Base-by-base conservation (phyloP, 2,888 invertebrate genomes). In the Matsumyia berberina region DNA sequence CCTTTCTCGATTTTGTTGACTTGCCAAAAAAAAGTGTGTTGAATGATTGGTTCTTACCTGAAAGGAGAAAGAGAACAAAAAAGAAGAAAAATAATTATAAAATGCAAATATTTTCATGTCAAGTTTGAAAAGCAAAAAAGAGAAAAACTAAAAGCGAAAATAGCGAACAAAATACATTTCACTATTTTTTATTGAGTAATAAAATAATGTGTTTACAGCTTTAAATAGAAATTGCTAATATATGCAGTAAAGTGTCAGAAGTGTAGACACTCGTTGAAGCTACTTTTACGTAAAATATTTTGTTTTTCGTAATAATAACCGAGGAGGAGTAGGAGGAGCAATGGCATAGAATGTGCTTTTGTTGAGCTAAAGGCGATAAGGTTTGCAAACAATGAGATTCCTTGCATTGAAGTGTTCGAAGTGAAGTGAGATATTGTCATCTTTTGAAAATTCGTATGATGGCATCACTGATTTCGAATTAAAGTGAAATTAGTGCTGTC, bases 31-130 rank as follows among this genome's bases (percentile, higher is more conserved):
- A 51, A 44, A 7, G 17, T 49, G 35, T n/a, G 35, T 24, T 42
- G 37, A 12, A 17, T 8, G 7, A 49, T 76, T 12, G 49, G 11
- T 39, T 80, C 80, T 85, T 80, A 85, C 85, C 85, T 85, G 85
- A 39, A 85, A 85, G 11, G 44, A 80, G 29, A 85, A 29, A 69
- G 46, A 69, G 37, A 76, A 44, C 53, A 35, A 11, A 58, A 58
- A 53, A 12, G 35, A 44, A 12, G 11, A 60, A 64, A 49, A 39
- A 24, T 33, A 51, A 39, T 44, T 62, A 58, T n/a, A 51, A 24
- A 37, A 57, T 31, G 44, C 29, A 39, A 72, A 31, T 39, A 24
- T 33, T 19, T 11, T 35, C 39, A 39, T 49, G 46, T 17, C 33
- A 31, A 19, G 1, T 15, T 15, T 3, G 31, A 53, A 12, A 17